phyloP scores from a whole-genome alignment of 2,113 vertebrate species.

The Hydropotes inermis region DNA sequence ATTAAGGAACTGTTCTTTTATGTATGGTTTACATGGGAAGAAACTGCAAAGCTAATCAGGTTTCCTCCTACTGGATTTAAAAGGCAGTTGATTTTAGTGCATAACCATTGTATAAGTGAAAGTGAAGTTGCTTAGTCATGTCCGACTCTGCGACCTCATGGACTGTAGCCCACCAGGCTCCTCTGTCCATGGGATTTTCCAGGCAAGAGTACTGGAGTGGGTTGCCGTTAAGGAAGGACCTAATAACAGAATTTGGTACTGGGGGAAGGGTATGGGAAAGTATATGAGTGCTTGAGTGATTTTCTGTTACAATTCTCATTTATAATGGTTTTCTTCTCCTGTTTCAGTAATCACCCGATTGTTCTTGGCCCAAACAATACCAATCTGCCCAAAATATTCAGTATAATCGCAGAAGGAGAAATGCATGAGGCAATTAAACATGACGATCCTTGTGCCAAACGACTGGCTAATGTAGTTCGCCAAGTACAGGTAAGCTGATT shows the following conservation, averaged over 20 bases:
- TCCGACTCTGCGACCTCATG: no score
- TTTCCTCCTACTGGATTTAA: not conserved
- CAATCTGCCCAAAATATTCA: constrained; percentile 96
- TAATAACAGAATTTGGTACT: not conserved
- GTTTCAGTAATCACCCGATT: constrained; percentile 93
- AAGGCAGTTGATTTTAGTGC: not conserved
- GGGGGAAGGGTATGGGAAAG: not conserved
- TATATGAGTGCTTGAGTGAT: not conserved
- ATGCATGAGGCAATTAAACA: constrained; percentile 94
- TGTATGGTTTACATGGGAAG: not conserved
- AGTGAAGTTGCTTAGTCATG: no score
- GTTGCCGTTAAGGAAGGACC: not conserved
- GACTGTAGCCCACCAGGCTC: no score
- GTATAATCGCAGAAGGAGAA: constrained; percentile 96
- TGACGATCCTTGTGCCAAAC: constrained; percentile 94
- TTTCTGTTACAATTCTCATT: not conserved
- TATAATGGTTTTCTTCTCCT: not conserved
- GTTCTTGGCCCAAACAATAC: constrained; percentile 96
- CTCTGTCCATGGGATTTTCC: no score
- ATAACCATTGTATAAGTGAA: not conserved
- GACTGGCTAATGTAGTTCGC: constrained; percentile 95
- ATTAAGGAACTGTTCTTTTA: not conserved
- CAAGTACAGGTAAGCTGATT: constrained; percentile 92
- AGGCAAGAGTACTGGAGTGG: no score
- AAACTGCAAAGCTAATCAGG: not conserved